These are phyloP conservation scores for Lacerta bilineata DNA, from an alignment of 2,797 vertebrate species.

Conservation along the genomic window DNA sequence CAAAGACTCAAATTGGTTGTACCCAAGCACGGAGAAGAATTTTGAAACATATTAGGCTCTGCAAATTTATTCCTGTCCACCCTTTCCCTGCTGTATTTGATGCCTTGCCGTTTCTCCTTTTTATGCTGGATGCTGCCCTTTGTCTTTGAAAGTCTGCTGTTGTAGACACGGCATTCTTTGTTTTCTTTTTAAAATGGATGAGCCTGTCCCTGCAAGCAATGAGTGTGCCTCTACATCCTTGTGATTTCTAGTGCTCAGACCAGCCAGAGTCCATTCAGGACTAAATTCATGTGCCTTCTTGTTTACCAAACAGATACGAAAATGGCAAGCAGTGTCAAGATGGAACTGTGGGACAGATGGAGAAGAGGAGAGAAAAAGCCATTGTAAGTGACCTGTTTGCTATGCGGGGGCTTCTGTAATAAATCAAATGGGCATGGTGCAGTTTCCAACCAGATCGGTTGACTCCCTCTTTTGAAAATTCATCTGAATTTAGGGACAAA, in stretches of 20 bases:
- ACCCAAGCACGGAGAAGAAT: neutral
- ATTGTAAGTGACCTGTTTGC: constrained; percentile 79
- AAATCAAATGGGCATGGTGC: constrained; percentile 9
- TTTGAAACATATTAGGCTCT: neutral
- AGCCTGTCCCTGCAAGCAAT: rapidly evolving
- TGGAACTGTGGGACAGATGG: constrained; percentile 74
- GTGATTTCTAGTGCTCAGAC: constrained; percentile 21
- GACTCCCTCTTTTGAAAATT: neutral
- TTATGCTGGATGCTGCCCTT: neutral
- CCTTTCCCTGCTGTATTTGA: neutral
- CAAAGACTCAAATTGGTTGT: neutral
- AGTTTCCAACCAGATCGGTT: constrained; percentile 44
- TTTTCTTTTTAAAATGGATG: rapidly evolving
- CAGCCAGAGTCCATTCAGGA: neutral
- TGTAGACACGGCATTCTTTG: neutral
- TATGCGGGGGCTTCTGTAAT: neutral
- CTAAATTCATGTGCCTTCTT: constrained; percentile 71
- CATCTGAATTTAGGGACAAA: neutral
- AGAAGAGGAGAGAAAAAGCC: constrained; percentile 82
- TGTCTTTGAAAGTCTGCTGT: neutral
- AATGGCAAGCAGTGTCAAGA: constrained; percentile 75
- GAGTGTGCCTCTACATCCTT: rapidly evolving
- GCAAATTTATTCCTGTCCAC: neutral
- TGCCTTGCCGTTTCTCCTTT: neutral
- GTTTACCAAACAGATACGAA: constrained; percentile 77